These are phyloP conservation scores for Megalops cyprinoides DNA, from an alignment of 2,797 vertebrate genomes.

Conservation along the genomic window DNA sequence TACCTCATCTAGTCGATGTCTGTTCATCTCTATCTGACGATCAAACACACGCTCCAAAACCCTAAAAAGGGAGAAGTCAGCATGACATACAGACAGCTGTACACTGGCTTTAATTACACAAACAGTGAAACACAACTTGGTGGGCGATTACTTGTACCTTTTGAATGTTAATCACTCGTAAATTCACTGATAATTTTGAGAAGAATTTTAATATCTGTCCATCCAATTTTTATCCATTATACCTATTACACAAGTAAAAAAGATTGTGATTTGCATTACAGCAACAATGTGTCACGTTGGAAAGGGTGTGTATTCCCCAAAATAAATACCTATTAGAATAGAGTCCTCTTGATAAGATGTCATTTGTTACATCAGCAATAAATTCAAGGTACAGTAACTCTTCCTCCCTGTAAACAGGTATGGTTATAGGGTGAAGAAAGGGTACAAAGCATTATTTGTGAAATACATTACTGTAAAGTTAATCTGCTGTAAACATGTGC, in stretches of 20 bases:
- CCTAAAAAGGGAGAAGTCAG: slow-evolving; percentile 63
- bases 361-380: slow-evolving; percentile 88
- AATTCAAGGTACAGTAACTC: slow-evolving; percentile 89
- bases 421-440: too few species aligned
- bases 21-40: slow-evolving; percentile 85
- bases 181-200: background rate
- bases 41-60: slow-evolving; percentile 84
- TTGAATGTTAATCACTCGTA: background rate
- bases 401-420: slow-evolving; percentile 78
- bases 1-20: slow-evolving; percentile 84
- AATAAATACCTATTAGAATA: slow-evolving; percentile 86
- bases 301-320: background rate
- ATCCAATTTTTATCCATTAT: background rate
- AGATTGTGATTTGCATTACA: too few species aligned
- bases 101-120: background rate
- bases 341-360: slow-evolving; percentile 85
- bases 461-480: background rate
- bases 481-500: background rate
- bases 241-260: too few species aligned
- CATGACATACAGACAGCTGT: slow-evolving; percentile 47
- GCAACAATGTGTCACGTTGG: background rate
- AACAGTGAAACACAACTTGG: background rate
- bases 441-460: background rate
- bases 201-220: background rate
- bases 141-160: background rate